Base-by-base conservation (phyloP, 1,140 invertebrate genomes). In the Panagrolaimus sp. region DNA sequence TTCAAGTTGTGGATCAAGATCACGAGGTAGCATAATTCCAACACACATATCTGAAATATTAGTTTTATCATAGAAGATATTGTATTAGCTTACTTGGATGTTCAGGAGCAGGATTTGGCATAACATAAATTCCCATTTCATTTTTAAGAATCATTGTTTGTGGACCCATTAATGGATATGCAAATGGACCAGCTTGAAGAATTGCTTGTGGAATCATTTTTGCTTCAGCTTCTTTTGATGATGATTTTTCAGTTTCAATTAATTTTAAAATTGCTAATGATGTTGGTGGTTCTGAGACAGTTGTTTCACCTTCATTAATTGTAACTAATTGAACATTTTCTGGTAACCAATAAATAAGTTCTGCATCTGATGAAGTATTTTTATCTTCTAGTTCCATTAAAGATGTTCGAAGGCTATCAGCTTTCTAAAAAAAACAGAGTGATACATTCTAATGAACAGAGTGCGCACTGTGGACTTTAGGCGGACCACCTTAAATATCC, bases 261-360 rank as follows among this genome's bases (percentile, higher is more conserved):
- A 42, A 42, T n/a, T 27, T 45, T 7, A 68, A 68, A 42, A 68
- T 68, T 27, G 20, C 38, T 25, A 68, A 46, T 23, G 66, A 68
- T 5, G 66, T 65, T 16, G 66, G 66, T 14, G 51, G 57, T 13
- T 65, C 16, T 8, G 66, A 57, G 20, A 42, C 23, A 27, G 66
- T 42, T 16, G 66, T 42, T 62, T 27, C 65, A 31, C 38, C 23
- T 23, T 75, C 73, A 53, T 75, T 72, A 42, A 75, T 78, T 23
- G 65, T 69, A 27, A 78, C 71, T n/a, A 75, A 62, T 51, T 75
- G 75, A 25, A 75, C 74, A 31, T 76, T 76, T 14, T 75, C 74
- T 9, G 74, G 74, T 23, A 75, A 47, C 75, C 75, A 75, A 65
- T 62, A 75, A 43, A 78, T 31, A 9, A 75, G 67, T 43, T 75